Conservation (phyloP, 1,140 invertebrate species). For the Plutomurus gul region DNA sequence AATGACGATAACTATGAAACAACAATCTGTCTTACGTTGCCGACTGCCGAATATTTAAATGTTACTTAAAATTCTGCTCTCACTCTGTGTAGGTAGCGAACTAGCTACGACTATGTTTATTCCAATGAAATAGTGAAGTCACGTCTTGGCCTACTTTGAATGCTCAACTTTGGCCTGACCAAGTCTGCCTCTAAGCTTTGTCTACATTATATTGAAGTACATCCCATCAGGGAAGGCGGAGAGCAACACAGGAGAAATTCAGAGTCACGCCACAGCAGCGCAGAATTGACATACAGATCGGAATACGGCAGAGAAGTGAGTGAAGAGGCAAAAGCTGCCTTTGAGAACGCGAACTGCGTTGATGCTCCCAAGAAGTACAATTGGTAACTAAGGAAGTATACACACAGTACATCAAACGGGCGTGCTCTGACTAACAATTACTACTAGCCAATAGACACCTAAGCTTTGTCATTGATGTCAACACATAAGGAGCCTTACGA, state of each 20-base stretch:
- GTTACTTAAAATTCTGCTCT: neutral
- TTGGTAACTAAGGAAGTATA: constrained; percentile 3
- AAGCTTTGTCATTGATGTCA: constrained; percentile 15
- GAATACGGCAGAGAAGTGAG: neutral
- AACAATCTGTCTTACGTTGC: too few relatives aligned
- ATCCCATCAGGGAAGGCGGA: neutral
- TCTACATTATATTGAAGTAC: constrained; percentile 1
- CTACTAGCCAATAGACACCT: constrained; percentile 1
- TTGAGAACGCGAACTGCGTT: neutral
- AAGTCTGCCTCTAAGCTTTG: constrained; percentile 10
- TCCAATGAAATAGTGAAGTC: neutral
- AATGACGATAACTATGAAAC: too few relatives aligned
- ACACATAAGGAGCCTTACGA: too few relatives aligned
- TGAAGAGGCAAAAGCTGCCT: neutral
- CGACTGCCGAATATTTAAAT: too few relatives aligned
- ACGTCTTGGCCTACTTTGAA: constrained; percentile 7
- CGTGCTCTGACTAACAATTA: constrained; percentile 41
- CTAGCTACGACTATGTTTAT: constrained; percentile 5
- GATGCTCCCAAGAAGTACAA: neutral
- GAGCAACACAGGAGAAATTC: neutral
- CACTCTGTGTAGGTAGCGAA: neutral
- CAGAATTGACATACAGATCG: neutral
- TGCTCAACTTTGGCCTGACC: constrained; percentile 17
- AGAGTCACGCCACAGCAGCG: neutral
- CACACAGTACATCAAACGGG: constrained; percentile 43